These are phyloP conservation scores for Thymelicus sylvestris DNA, from an alignment of 2,888 invertebrate species.

Conservation along the genomic window DNA sequence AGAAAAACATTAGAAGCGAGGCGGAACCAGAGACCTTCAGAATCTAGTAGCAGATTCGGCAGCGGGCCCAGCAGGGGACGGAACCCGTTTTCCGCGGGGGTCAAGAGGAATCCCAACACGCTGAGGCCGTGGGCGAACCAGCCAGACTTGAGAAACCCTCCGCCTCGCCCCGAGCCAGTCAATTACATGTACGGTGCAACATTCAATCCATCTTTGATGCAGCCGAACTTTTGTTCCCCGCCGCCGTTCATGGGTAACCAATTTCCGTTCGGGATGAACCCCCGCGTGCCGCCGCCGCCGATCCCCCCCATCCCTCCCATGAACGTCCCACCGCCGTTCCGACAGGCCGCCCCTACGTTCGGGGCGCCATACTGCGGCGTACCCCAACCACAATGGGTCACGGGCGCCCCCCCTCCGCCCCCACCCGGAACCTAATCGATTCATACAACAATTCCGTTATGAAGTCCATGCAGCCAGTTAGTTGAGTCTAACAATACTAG, in stretches of 20 bases:
- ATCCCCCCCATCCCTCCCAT: conserved; percentile 48
- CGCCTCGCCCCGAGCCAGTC: conserved; percentile 53
- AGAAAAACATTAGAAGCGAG: conserved; percentile 55
- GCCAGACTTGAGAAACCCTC: conserved; percentile 56
- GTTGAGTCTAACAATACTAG: conserved; percentile 67
- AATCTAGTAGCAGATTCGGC: conserved; percentile 74
- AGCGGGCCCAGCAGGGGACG: conserved; percentile 68
- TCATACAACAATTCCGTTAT: conserved; percentile 42
- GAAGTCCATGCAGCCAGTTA: conserved; percentile 45
- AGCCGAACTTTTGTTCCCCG: conserved; percentile 50
- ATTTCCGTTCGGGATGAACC: conserved; percentile 62
- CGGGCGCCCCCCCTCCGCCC: conserved; percentile 71
- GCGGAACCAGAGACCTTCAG: conserved; percentile 73
- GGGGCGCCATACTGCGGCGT: conserved; percentile 59
- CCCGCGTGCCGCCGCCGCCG: conserved; percentile 52
- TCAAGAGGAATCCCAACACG: conserved; percentile 56
- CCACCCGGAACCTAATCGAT: conserved; percentile 71
- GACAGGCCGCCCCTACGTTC: conserved; percentile 59
- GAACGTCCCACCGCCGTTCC: conserved; percentile 51
- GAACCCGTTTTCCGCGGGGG: conserved; percentile 63
- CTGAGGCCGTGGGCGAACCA: conserved; percentile 56
- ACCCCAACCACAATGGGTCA: conserved; percentile 64
- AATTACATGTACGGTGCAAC: conserved; percentile 46
- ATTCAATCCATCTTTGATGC: conserved; percentile 56
- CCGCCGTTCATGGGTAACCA: conserved; percentile 51